Percentiles rank a stretch among this genome's conserved stretches.
phyloP scores from a whole-genome alignment of 2,888 invertebrate genomes.

The Pandemis cinnamomeana region DNA sequence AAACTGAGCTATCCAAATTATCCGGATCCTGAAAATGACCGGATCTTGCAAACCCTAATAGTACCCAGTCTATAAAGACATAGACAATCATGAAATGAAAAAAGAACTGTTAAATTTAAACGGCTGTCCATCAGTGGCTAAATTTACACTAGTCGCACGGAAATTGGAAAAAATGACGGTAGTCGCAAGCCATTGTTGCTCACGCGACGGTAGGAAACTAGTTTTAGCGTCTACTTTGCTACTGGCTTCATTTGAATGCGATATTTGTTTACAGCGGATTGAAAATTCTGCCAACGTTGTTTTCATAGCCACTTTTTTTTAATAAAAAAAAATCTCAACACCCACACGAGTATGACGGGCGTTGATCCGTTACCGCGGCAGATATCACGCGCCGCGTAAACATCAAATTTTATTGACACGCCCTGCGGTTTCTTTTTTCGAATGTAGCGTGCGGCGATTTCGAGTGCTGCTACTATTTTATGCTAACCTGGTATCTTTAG shows the following conservation, averaged over 20 bases:
- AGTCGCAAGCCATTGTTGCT: slow-evolving; percentile 24
- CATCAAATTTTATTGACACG: slow-evolving; percentile 78
- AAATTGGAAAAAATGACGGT: slow-evolving; percentile 48
- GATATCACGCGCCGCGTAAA: slow-evolving; percentile 71
- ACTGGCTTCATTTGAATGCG: background rate
- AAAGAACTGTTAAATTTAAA: slow-evolving; percentile 66
- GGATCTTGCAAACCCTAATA: slow-evolving; percentile 29
- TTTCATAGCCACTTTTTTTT: no score
- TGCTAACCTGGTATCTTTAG: slow-evolving; percentile 38
- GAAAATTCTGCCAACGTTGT: no score
- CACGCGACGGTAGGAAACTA: background rate
- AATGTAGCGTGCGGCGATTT: slow-evolving; percentile 57
- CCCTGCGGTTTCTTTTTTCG: slow-evolving; percentile 64
- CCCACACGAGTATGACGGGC: slow-evolving; percentile 44
- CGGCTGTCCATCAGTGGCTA: slow-evolving; percentile 57
- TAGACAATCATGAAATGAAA: slow-evolving; percentile 50
- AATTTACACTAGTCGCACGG: slow-evolving; percentile 58
- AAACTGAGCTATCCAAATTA: no score
- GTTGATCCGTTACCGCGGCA: slow-evolving; percentile 59
- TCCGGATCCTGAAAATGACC: no score
- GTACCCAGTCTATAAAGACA: slow-evolving; percentile 51
- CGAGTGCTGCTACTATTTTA: slow-evolving; percentile 50
- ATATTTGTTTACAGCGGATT: no score
- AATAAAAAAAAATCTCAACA: background rate
- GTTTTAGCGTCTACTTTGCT: background rate